phyloP scores from a whole-genome alignment of 2,113 vertebrate genomes.

The Castor canadensis region DNA sequence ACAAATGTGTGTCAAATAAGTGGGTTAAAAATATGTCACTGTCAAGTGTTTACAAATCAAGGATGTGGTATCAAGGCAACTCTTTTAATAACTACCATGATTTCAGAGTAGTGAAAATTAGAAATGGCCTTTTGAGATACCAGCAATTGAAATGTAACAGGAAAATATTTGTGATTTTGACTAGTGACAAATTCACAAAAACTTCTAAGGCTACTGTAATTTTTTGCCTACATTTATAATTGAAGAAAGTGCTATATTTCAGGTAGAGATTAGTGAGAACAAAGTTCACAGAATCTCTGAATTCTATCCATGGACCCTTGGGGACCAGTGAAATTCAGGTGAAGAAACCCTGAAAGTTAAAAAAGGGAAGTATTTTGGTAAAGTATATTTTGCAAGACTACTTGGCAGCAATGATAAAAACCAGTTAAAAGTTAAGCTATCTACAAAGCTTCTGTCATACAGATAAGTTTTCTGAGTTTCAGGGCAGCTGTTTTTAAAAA shows the following conservation, averaged over 20 bases:
- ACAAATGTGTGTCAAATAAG: neutral
- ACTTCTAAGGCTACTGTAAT: neutral
- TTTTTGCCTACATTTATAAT: neutral
- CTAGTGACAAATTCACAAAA: slow-evolving; percentile 27
- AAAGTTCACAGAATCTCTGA: slow-evolving; percentile 29
- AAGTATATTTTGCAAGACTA: slow-evolving; percentile 52
- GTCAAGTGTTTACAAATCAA: slow-evolving; percentile 17
- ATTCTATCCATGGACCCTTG: neutral
- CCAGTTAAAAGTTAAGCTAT: slow-evolving; percentile 61
- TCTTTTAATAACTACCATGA: slow-evolving; percentile 13
- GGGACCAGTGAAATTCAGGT: neutral
- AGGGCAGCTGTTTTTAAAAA: slow-evolving; percentile 2
- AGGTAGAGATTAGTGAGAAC: slow-evolving; percentile 27
- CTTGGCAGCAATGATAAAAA: slow-evolving; percentile 60
- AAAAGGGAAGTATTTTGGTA: slow-evolving; percentile 2
- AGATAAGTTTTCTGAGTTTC: neutral
- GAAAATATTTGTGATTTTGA: neutral
- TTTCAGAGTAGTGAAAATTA: slow-evolving; percentile 41
- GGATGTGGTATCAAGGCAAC: neutral
- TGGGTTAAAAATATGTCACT: neutral
- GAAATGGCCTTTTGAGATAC: neutral
- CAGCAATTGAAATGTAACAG: neutral
- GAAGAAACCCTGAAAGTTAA: slow-evolving; percentile 24
- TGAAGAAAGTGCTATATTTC: slow-evolving; percentile 40
- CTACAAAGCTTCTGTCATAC: slow-evolving; percentile 22